Evolutionary conservation across 2,797 vertebrate genomes (phyloP).

Genomic region (Anabas testudineus): DNA sequence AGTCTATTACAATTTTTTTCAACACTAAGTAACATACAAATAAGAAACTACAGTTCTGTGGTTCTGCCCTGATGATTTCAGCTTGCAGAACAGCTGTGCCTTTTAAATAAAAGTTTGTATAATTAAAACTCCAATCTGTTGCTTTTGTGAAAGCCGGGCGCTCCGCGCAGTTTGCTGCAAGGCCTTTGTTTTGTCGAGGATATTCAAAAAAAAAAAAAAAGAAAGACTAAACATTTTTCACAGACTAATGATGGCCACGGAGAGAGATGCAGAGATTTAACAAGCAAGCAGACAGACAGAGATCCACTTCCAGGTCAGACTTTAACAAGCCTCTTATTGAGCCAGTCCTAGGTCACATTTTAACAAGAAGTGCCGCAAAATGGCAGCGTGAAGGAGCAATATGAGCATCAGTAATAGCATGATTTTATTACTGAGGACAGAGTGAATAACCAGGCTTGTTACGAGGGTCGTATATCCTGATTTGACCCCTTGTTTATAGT

Average conservation of each 20-base stretch:
- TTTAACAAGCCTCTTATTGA: constrained; percentile 70
- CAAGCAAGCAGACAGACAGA: constrained; percentile 49
- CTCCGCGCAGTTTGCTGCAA: constrained; percentile 12
- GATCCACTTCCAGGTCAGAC: constrained; percentile 62
- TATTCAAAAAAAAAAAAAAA: constrained; percentile 9
- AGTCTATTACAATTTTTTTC: background rate
- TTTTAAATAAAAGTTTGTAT: constrained; percentile 36
- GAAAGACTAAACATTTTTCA: constrained; percentile 27
- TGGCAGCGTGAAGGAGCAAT: constrained; percentile 23
- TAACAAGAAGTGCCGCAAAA: constrained; percentile 68
- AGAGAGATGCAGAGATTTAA: constrained; percentile 49
- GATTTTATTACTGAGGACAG: constrained; percentile 53
- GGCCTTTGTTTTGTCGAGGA: constrained; percentile 34
- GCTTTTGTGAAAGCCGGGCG: constrained; percentile 7
- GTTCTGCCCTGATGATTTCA: constrained; percentile 7
- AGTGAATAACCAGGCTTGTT: constrained; percentile 59
- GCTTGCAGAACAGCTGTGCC: constrained; percentile 26
- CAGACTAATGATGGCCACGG: constrained; percentile 57
- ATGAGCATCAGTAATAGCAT: constrained; percentile 21
- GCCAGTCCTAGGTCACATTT: constrained; percentile 64
- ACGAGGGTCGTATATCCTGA: constrained; percentile 56
- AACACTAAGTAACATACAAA: constrained; percentile 1
- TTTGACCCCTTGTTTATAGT: constrained; percentile 67
- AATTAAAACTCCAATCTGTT: constrained; percentile 48
- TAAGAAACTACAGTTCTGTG: background rate